Percentiles rank a stretch among this genome's conserved stretches.
Conservation (phyloP, 92 coral and sea anemone genomes). For the Palythoa grandis region DNA sequence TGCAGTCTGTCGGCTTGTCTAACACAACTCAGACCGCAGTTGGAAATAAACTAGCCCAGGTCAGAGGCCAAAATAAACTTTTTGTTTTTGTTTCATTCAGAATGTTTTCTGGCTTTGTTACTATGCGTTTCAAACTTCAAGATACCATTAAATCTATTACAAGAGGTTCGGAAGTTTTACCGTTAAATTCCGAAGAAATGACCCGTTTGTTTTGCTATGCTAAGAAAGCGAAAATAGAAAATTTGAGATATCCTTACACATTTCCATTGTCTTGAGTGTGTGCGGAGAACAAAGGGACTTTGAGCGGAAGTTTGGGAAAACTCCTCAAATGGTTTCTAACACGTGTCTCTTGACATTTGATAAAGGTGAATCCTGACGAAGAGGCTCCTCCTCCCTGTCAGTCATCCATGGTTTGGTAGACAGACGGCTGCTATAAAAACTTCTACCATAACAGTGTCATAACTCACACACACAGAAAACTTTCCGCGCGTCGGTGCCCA, state of each 20-base stretch:
- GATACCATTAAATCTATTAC: background rate
- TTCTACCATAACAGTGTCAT: background rate
- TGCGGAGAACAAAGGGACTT: conserved; percentile 39
- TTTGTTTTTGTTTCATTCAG: conserved; percentile 10
- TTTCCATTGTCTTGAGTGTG: background rate
- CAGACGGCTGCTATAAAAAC: conserved; percentile 26
- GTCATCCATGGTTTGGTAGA: conserved; percentile 6
- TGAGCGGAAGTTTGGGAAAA: conserved; percentile 34
- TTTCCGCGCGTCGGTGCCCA: conserved; percentile 38
- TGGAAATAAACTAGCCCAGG: conserved; percentile 15
- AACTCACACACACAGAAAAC: conserved; percentile 21
- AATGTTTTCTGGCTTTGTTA: background rate
- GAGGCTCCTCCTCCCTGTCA: conserved; percentile 38
- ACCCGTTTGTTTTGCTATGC: conserved; percentile 13
- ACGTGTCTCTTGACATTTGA: conserved; percentile 49
- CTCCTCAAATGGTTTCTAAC: conserved; percentile 17
- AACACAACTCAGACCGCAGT: conserved; percentile 28
- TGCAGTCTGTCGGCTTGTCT: conserved; percentile 15
- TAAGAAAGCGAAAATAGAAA: conserved; percentile 37
- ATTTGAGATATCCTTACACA: conserved; percentile 5
- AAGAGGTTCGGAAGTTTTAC: conserved; percentile 13
- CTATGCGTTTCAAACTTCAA: background rate
- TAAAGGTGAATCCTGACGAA: conserved; percentile 13
- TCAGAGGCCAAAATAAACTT: conserved; percentile 37
- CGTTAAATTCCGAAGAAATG: conserved; percentile 4